Evolutionary conservation across 2,888 invertebrate genomes (phyloP).

Genomic region (Amaurobius ferox): DNA sequence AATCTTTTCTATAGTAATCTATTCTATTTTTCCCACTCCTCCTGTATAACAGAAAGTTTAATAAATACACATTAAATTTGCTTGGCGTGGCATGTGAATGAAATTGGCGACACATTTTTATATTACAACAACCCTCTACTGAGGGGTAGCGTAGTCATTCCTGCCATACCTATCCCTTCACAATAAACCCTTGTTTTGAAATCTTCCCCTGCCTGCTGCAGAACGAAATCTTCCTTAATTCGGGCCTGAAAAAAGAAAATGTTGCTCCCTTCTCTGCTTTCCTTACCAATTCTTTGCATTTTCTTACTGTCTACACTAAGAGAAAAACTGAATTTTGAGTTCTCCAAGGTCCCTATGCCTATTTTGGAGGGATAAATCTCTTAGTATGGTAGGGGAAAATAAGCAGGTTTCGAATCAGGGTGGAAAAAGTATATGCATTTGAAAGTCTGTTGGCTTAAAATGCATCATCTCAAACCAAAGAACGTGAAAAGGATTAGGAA

Average conservation of each 20-base stretch:
- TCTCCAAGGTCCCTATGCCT: neutral
- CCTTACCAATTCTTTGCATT: neutral
- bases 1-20: too few species aligned
- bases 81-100: neutral
- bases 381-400: neutral
- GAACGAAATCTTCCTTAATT: conserved; percentile 19
- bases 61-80: too few species aligned
- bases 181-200: conserved; percentile 48
- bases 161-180: conserved; percentile 16
- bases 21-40: too few species aligned
- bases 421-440: neutral
- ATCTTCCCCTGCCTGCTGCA: conserved; percentile 8
- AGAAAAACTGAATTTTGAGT: neutral
- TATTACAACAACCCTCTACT: conserved; percentile 30
- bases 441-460: too few species aligned
- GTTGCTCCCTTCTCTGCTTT: neutral
- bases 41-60: too few species aligned
- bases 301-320: neutral
- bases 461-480: too few species aligned
- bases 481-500: neutral
- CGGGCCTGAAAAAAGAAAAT: neutral
- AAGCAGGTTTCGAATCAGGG: neutral
- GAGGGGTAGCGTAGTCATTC: conserved; percentile 17
- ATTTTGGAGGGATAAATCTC: neutral
- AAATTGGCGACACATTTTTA: neutral